Evolutionary conservation across 2,888 invertebrate genomes (phyloP), one percentile per base, ranked within the genome.

Genomic region (Nymphalis c-album): DNA sequence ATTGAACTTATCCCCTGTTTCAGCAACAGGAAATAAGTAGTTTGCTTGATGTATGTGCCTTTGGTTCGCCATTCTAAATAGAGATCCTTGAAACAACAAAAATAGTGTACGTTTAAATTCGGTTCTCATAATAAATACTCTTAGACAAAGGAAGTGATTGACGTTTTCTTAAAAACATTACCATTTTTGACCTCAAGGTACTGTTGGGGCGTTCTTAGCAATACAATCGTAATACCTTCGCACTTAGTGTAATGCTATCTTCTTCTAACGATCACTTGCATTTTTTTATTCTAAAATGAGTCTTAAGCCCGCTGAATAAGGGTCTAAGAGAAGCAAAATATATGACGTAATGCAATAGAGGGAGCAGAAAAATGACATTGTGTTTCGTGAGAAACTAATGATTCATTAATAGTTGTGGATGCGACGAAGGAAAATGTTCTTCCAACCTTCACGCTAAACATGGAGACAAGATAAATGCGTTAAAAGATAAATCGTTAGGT

Each of bases 311-410:
- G 10, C 3, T 8, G 5, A 16, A 51, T 22, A 51, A 51, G 22
- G 22, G 16, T 26, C 17, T 40, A 40, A 40, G 10, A 40, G 4
- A 40, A 0, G 40, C 13, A 0, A 40, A 40, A 40, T 40, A 13
- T 40, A 40, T 40, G 40, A 40, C 40, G 4, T 13, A 40, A 40
- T 2, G 40, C 40, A 40, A 10, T 13, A 10, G 13, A 51, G 20
- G 16, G 13, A 22, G 20, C 16, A 51, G 47, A 17, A 61, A 55
- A 57, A 63, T 55, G 50, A 18, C 57, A 64, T 64, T 59, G 68
- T 60, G 18, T 46, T 62, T 26, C 48, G 85, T 88, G 88, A 81
- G 88, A 88, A 89, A 81, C 76, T 72, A 70, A 75, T 86, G 84
- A 86, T 77, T 87, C 86, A 87, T 66, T 75, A 40, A 58, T 67